These are phyloP conservation scores for Axis porcinus DNA, from an alignment of 2,113 vertebrate genomes.

Conservation along the genomic window DNA sequence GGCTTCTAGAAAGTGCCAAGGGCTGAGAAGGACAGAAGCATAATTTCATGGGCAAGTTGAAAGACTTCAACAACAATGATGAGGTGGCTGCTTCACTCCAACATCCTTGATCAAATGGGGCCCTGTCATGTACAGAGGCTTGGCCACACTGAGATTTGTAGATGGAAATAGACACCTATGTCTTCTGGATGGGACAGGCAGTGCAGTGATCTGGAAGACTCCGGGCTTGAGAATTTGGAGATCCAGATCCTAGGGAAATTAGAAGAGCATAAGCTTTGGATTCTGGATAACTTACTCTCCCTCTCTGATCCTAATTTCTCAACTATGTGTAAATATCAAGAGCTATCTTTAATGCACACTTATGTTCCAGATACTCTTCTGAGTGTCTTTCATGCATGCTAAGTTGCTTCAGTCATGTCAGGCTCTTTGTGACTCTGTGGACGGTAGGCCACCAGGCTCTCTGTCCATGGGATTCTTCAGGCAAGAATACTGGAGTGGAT, in stretches of 20 bases:
- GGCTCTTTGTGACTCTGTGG: too few relatives aligned
- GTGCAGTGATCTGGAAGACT: neutral
- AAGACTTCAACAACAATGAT: neutral
- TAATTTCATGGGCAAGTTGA: neutral
- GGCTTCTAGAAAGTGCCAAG: neutral
- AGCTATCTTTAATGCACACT: neutral
- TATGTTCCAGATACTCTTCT: neutral
- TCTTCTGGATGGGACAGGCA: neutral
- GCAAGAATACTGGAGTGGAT: too few relatives aligned
- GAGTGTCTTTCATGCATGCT: too few relatives aligned
- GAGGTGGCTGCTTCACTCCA: neutral
- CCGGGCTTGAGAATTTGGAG: neutral
- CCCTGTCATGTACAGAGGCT: neutral
- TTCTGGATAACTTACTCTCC: neutral
- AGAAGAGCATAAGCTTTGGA: neutral
- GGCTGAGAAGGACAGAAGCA: neutral
- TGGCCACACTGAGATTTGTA: neutral
- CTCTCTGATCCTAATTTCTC: neutral
- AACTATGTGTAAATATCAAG: neutral
- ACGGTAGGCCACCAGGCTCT: too few relatives aligned
- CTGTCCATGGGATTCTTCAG: too few relatives aligned
- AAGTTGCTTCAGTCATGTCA: too few relatives aligned
- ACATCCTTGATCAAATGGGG: neutral
- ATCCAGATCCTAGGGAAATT: neutral
- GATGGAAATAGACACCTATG: neutral